These are phyloP conservation scores for Drosophila yakuba DNA, from an alignment of 1,140 invertebrate species.

Conservation along the genomic window DNA sequence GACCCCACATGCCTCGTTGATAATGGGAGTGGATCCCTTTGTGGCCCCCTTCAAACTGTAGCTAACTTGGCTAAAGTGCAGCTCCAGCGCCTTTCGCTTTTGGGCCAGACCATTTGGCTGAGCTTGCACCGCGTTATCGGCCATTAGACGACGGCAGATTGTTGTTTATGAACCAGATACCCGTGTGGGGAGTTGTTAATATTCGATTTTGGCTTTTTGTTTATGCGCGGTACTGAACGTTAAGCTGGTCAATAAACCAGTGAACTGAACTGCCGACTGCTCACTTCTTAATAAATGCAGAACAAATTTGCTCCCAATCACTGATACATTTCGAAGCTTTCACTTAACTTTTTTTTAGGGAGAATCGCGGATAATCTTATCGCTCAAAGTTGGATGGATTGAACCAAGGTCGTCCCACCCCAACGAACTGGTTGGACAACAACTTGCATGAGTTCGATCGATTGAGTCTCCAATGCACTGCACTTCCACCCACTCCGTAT, in stretches of 20 bases:
- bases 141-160: slow-evolving; percentile 37
- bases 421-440: slow-evolving; percentile 24
- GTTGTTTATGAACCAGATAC: slow-evolving; percentile 15
- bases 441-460: slow-evolving; percentile 8
- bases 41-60: slow-evolving; percentile 49
- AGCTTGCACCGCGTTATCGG: slow-evolving; percentile 36
- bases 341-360: slow-evolving; percentile 16
- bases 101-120: slow-evolving; percentile 35
- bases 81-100: slow-evolving; percentile 41
- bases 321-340: slow-evolving; percentile 16
- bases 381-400: slow-evolving; percentile 13
- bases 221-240: slow-evolving; percentile 4
- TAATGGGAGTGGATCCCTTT: slow-evolving; percentile 83
- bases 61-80: slow-evolving; percentile 67
- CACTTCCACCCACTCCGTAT: neutral
- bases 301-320: neutral
- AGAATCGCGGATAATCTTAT: slow-evolving; percentile 41
- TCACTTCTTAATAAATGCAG: slow-evolving; percentile 16
- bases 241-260: slow-evolving; percentile 21
- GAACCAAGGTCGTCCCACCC: slow-evolving; percentile 16
- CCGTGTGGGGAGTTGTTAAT: neutral
- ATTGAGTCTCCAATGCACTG: neutral
- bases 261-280: neutral
- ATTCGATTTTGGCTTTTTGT: neutral
- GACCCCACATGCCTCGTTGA: slow-evolving; percentile 87